Evolutionary conservation across 2,888 invertebrate genomes (phyloP).

Genomic region (Timema podura): DNA sequence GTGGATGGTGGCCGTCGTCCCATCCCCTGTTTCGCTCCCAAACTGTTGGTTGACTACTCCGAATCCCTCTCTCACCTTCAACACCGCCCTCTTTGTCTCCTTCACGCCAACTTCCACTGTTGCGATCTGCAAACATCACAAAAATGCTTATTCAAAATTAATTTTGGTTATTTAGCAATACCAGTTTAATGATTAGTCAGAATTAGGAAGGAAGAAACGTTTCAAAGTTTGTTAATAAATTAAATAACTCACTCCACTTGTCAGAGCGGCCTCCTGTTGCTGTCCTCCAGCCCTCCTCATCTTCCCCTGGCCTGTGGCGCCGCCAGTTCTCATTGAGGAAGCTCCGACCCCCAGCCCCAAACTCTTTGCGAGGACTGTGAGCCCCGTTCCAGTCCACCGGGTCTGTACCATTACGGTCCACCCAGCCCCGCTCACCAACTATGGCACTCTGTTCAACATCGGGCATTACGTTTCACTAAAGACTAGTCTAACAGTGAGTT

Average conservation of each 20-base stretch:
- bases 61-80: constrained; percentile 23
- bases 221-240: neutral
- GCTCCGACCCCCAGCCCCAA: constrained; percentile 43
- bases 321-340: constrained; percentile 50
- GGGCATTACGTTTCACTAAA: neutral
- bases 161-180: too few species aligned
- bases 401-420: constrained; percentile 53
- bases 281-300: constrained; percentile 52
- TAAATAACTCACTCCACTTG: constrained; percentile 51
- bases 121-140: constrained; percentile 23
- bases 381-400: constrained; percentile 52
- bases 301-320: constrained; percentile 49
- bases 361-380: constrained; percentile 54
- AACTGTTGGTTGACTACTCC: constrained; percentile 12
- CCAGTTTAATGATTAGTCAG: too few species aligned
- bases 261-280: constrained; percentile 46
- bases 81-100: constrained; percentile 27
- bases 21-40: constrained; percentile 25
- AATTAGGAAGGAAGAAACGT: too few species aligned
- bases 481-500: neutral
- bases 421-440: constrained; percentile 46
- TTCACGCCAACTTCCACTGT: constrained; percentile 34
- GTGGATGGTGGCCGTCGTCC: constrained; percentile 21
- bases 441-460: constrained; percentile 20
- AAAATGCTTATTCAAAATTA: too few species aligned